Base-by-base conservation (phyloP, 92 coral and sea anemone species). In the Epizoanthus fatuus region DNA sequence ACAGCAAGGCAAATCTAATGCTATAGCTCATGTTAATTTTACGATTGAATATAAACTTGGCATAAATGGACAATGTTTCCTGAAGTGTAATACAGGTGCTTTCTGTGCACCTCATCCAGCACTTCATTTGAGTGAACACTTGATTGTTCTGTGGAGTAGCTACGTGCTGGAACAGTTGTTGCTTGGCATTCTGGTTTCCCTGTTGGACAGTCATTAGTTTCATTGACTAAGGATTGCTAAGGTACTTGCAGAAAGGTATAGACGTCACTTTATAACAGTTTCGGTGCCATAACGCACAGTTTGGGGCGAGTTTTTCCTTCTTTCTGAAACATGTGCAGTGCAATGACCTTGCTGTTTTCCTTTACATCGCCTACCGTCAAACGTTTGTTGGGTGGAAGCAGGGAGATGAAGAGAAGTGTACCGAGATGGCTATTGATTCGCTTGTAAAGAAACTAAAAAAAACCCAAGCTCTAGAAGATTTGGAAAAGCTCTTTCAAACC, bases 401-500 rank as follows among this genome's bases (percentile, higher is more conserved):
- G 85, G 99, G 99, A 81, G 99, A 97, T 72, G 99, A 97, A 67
- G 99, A 97, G 39, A 97, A 97, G 67, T 97, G 99, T 98, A 98
- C 99, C 38, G 99, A 97, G 85, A 97, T 95, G 63, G 99, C 99
- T 29, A 97, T 97, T 17, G 99, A 97, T 81, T 97, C 99, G 45
- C 90, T 97, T n/a, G 99, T 97, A 4, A 97, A 97, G 90, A 97
- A 97, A 83, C 92, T 97, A 2, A 95, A 97, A 78, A 97, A 97
- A 91, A n/a, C 93, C 98, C n/a, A 98, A 3, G 99, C 98, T 2
- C 80, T 97, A 10, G 99, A 97, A 76, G 99, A 97, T 68, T 84
- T 17, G 99, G 95, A 56, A 97, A 97, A 66, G 99, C 99, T 1
- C 79, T 97, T 69, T 97, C 99, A 53, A 97, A 97, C 81, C 99